phyloP scores from a whole-genome alignment of 2,113 vertebrate species.

The Poeciliopsis retropinna region DNA sequence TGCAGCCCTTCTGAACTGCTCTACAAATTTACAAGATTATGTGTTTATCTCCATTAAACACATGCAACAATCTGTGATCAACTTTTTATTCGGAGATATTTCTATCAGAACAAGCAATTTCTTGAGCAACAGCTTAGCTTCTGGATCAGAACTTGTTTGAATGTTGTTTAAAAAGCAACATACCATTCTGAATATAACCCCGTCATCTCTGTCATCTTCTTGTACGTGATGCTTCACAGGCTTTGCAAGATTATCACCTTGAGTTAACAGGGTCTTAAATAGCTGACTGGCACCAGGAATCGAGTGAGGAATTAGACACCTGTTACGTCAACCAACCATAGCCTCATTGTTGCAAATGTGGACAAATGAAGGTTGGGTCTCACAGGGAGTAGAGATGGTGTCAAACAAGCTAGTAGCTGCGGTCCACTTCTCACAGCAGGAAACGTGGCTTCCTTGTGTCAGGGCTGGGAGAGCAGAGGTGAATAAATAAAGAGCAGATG shows the following conservation, averaged over 20 bases:
- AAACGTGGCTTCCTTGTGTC: conserved; percentile 66
- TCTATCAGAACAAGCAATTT: not conserved
- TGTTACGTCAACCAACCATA: conserved; percentile 39
- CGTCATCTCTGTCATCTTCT: conserved; percentile 26
- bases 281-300: conserved; percentile 62
- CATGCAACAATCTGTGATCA: not conserved
- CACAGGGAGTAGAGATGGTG: conserved; percentile 33
- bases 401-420: conserved; percentile 58
- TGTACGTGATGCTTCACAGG: conserved; percentile 49
- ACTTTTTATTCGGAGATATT: not conserved
- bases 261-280: conserved; percentile 65
- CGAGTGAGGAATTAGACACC: conserved; percentile 67
- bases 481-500: conserved; percentile 62
- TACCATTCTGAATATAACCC: conserved; percentile 7
- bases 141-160: not conserved
- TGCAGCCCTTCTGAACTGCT: not conserved
- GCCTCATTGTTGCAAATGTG: not conserved
- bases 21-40: too few relatives aligned
- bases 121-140: not conserved
- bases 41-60: too few relatives aligned
- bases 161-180: not conserved
- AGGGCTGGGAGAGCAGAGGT: conserved; percentile 58
- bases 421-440: conserved; percentile 54
- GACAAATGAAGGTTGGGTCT: conserved; percentile 25
- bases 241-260: conserved; percentile 60